Conservation (phyloP, 2,888 invertebrate species). For the Drosophila diplacantha region DNA sequence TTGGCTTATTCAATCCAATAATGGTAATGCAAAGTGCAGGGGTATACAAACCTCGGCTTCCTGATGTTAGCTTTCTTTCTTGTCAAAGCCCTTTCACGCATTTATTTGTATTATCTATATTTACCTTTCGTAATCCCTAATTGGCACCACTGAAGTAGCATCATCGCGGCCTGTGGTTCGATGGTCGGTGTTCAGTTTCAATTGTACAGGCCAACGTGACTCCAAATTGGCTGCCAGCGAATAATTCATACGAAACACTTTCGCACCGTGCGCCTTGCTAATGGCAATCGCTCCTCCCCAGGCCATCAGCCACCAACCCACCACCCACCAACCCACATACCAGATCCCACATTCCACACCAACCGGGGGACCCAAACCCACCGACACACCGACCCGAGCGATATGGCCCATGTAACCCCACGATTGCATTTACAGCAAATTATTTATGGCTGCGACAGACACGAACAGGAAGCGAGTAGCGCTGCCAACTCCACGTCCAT, state of each 20-base stretch:
- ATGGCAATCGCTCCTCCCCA: slow-evolving; percentile 57
- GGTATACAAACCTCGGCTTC: too few relatives aligned
- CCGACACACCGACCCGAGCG: slow-evolving; percentile 3
- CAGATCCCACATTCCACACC: not conserved
- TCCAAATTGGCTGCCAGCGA: slow-evolving; percentile 69
- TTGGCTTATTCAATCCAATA: too few relatives aligned
- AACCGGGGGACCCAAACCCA: not conserved
- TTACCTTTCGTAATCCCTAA: not conserved
- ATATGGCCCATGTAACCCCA: slow-evolving; percentile 64
- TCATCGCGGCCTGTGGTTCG: slow-evolving; percentile 22
- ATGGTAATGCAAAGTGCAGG: too few relatives aligned
- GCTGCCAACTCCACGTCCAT: slow-evolving; percentile 74
- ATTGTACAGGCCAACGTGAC: slow-evolving; percentile 72
- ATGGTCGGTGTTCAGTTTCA: slow-evolving; percentile 61
- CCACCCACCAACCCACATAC: slow-evolving; percentile 16
- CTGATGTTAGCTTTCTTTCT: too few relatives aligned
- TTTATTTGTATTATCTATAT: not conserved
- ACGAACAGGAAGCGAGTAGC: slow-evolving; percentile 69
- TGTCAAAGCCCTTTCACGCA: not conserved
- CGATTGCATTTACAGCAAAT: slow-evolving; percentile 73
- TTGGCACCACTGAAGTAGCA: slow-evolving; percentile 14
- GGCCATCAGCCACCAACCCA: slow-evolving; percentile 2
- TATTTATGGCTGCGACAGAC: slow-evolving; percentile 73
- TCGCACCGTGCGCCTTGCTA: slow-evolving; percentile 67
- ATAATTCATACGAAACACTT: slow-evolving; percentile 74